Percentiles rank a stretch among this genome's conserved stretches.
phyloP scores from a whole-genome alignment of 1,140 invertebrate genomes.

The Atta texana region DNA sequence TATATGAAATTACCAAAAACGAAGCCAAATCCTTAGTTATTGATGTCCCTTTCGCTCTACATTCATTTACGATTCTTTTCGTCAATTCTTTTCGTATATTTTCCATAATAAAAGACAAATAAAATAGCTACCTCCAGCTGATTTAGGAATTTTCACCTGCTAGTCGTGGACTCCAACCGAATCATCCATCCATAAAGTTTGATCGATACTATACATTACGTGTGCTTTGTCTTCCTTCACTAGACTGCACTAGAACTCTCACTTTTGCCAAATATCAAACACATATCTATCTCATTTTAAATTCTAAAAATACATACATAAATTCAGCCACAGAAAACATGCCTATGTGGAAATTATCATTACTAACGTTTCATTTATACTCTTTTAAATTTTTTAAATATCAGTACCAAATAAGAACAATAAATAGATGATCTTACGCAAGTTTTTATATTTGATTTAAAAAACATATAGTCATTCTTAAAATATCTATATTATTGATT shows the following conservation, averaged over 20 bases:
- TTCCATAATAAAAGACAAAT: slow-evolving; percentile 74
- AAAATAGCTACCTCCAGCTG: not conserved
- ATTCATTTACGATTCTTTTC: slow-evolving; percentile 74
- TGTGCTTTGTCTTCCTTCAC: too few species aligned
- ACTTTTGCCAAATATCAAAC: too few species aligned
- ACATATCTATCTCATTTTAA: too few species aligned
- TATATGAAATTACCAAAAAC: slow-evolving; percentile 80
- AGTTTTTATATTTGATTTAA: not conserved
- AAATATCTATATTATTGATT: slow-evolving; percentile 22
- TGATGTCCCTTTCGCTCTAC: slow-evolving; percentile 69
- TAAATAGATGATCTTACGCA: not conserved
- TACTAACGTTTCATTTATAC: not conserved
- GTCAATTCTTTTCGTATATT: slow-evolving; percentile 74
- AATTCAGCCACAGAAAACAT: too few species aligned
- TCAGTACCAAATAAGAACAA: not conserved
- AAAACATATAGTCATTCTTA: not conserved
- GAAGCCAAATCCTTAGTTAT: slow-evolving; percentile 78
- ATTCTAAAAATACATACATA: too few species aligned
- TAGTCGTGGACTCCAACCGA: slow-evolving; percentile 6
- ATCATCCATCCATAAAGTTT: slow-evolving; percentile 61
- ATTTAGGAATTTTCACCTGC: slow-evolving; percentile 31
- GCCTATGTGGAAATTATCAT: not conserved
- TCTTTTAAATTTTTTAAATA: not conserved
- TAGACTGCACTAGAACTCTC: too few species aligned
- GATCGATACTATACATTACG: slow-evolving; percentile 63